Percentiles rank a stretch among this genome's conserved stretches.
phyloP scores from a whole-genome alignment of 2,113 vertebrate genomes.

The Amblyopsis rosae region DNA sequence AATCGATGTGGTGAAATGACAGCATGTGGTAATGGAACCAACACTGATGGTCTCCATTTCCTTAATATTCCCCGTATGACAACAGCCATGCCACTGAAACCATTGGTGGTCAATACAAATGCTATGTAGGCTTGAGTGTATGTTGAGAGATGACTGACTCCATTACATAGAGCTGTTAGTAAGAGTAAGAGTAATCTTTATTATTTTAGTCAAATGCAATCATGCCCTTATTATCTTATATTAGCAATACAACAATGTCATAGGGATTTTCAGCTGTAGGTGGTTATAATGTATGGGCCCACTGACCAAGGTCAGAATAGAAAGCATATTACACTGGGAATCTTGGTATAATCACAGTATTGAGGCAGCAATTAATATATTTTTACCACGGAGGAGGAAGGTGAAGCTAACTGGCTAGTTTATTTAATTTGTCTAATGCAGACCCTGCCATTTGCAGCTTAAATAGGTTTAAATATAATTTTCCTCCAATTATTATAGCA shows the following conservation, averaged over 20 bases:
- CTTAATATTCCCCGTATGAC: constrained; percentile 8
- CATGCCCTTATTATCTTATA: too few species aligned
- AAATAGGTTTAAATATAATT: not conserved
- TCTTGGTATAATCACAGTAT: too few species aligned
- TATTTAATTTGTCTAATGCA: not conserved
- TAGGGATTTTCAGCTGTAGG: too few species aligned
- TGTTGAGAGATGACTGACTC: constrained; percentile 37
- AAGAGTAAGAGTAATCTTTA: not conserved
- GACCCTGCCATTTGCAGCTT: not conserved
- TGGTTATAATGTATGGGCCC: too few species aligned
- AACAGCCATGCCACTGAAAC: constrained; percentile 12
- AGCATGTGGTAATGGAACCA: constrained; percentile 28
- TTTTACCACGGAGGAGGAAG: too few species aligned
- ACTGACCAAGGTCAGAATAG: too few species aligned
- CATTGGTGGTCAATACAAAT: constrained; percentile 35
- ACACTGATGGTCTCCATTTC: not conserved
- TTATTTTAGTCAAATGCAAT: too few species aligned
- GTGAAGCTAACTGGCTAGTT: too few species aligned
- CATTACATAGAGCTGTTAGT: constrained; percentile 16
- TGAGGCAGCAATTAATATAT: too few species aligned
- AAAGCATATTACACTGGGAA: too few species aligned
- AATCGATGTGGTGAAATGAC: constrained; percentile 28
- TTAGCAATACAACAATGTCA: too few species aligned
- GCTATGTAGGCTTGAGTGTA: constrained; percentile 25
- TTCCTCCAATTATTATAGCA: not conserved